Conservation (phyloP, 2,797 vertebrate species). For the Mallotus villosus region DNA sequence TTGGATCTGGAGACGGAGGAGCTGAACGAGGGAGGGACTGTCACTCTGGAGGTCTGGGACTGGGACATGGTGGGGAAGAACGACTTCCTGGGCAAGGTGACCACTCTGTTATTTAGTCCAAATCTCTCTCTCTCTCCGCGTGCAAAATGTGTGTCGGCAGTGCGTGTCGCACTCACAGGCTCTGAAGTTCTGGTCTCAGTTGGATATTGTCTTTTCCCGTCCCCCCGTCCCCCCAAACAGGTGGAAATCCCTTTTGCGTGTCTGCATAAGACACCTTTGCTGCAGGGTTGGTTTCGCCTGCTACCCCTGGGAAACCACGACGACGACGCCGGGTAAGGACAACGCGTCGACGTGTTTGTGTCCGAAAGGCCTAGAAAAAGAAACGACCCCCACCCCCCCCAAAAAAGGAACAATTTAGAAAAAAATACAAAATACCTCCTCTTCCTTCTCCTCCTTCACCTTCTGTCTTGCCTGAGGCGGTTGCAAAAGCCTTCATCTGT, state of each 20-base stretch:
- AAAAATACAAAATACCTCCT: neutral
- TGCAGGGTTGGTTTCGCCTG: conserved; percentile 89
- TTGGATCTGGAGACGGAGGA: conserved; percentile 72
- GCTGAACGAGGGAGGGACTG: conserved; percentile 54
- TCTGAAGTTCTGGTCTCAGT: neutral
- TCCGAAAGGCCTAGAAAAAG: conserved; percentile 18
- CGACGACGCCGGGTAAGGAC: conserved; percentile 78
- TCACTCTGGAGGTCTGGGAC: conserved; percentile 90
- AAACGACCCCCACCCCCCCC: neutral
- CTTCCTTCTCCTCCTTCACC: too few species aligned
- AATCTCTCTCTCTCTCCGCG: too few species aligned
- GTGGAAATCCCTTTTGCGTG: conserved; percentile 81
- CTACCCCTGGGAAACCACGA: conserved; percentile 80
- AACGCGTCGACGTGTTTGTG: conserved; percentile 11
- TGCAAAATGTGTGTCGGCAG: too few species aligned
- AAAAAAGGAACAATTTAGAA: conserved; percentile 4
- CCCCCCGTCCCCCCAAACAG: conserved; percentile 57
- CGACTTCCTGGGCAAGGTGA: conserved; percentile 88
- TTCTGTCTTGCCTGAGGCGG: too few species aligned
- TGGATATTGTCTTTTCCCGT: conserved; percentile 27
- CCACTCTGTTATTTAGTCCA: too few species aligned
- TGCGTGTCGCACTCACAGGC: too few species aligned
- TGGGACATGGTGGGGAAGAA: conserved; percentile 97
- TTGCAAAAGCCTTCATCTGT: too few species aligned
- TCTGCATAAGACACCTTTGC: conserved; percentile 69